A percentile compares a stretch with the other conserved stretches of the same genome.
Conservation (phyloP, 2,113 vertebrate genomes). For the Entosphenus tridentatus region DNA sequence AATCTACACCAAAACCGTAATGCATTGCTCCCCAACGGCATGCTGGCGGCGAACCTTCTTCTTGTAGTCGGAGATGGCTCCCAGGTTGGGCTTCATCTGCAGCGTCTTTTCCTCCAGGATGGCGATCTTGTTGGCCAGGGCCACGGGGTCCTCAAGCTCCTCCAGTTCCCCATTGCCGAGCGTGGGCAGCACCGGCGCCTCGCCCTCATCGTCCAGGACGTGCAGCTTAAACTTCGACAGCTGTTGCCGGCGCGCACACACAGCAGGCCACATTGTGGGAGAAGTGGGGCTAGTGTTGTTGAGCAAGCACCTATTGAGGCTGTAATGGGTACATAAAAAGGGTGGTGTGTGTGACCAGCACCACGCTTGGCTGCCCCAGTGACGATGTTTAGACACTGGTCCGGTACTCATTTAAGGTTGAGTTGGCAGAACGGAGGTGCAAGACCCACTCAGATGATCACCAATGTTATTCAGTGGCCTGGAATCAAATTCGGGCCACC, state of each 20-base stretch:
- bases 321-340: constrained; percentile 7
- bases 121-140: constrained; percentile 47
- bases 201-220: constrained; percentile 30
- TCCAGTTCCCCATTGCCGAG: constrained; percentile 35
- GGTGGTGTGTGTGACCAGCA: background rate
- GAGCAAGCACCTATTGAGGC: background rate
- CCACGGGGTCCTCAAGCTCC: constrained; percentile 30
- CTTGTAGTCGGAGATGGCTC: constrained; percentile 55
- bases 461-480: too few species aligned
- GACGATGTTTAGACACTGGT: too few species aligned
- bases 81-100: constrained; percentile 64
- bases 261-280: background rate
- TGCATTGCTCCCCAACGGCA: too few species aligned
- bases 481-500: too few species aligned
- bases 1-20: background rate
- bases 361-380: too few species aligned
- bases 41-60: constrained; percentile 36
- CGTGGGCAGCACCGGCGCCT: constrained; percentile 25
- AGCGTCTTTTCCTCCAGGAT: constrained; percentile 49
- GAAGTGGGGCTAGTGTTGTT: background rate
- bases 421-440: too few species aligned
- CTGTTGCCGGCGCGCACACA: constrained; percentile 19
- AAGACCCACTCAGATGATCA: too few species aligned
- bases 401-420: too few species aligned
- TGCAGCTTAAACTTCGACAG: constrained; percentile 47